Evolutionary conservation across 37 sponge, comb jelly and placozoan species (phyloP), one percentile per base, ranked within the genome.

Genomic region (Aplysina aerophoba): DNA sequence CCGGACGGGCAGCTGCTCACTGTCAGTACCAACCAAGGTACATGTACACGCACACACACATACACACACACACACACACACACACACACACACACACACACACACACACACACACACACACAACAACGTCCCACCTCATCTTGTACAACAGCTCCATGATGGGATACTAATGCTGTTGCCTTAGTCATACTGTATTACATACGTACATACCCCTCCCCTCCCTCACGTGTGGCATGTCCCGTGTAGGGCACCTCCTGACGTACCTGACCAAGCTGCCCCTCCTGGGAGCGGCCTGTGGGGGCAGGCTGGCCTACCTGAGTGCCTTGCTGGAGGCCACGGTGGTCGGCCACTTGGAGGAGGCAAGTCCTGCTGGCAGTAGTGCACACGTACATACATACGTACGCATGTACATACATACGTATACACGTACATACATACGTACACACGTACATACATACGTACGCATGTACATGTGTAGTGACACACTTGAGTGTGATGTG

Each of bases 1-100:
- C 91, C 92, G 55, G 99, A 98, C 85, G 99, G 99, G 4, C 99
- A 98, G 60, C 84, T 98, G 31, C 91, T 98, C 11, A 87, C 93
- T 44, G 88, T 98, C 40, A 87, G 89, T 56, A 97, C 94, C 50
- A 78, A 50, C 36, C 90, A 83, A 65, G 97, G 97, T 89, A 72
- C 62, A 73, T 54, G 1, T 57, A 20, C n/a, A n/a, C n/a, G n/a
- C n/a, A n/a, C n/a, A n/a, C n/a, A n/a, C n/a, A n/a, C n/a, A n/a
- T 44, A 44, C 50, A 44, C 50, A 44, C 50, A 44, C 50, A 44
- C 50, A 44, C 6, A 3, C 3, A 11, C 8, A 8, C 50, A 11
- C 6, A 11, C 50, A 44, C 50, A 44, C 50, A n/a, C 50, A 44
- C 50, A 44, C 50, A 3, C 8, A 44, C 6, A 11, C 50, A 11